Evolutionary conservation across 2,113 vertebrate genomes (phyloP), one percentile per base, ranked within the genome.

Genomic region (Plestiodon gilberti): DNA sequence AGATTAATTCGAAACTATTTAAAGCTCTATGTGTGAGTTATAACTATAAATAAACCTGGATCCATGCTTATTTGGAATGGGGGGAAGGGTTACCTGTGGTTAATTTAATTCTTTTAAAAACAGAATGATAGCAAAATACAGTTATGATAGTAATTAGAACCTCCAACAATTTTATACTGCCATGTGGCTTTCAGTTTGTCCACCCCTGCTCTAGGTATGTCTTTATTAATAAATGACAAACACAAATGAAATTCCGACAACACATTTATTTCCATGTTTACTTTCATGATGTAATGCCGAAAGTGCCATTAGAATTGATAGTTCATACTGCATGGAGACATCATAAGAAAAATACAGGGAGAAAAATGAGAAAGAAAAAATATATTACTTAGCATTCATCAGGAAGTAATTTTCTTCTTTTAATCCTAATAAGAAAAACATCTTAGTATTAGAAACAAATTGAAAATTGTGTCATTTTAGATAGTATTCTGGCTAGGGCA

Each of bases 191-290:
- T 48, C 43, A 4, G 8, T 48, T 48, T 48, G 43, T 8, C 43
- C 43, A 48, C 43, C 67, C 91, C 11, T 57, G 59, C 1, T n/a
- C 22, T 23, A 62, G 14, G 4, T 79, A 92, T n/a, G 30, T 33
- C 75, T 73, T 82, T 86, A 33, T 82, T n/a, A 85, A 62, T 28
- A 91, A 90, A 89, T 79, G 83, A 88, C 43, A 62, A 78, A 83
- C 33, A 67, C 88, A 67, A 89, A 61, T 7, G 57, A 86, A 57
- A 87, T 48, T 74, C 64, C 23, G 8, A 57, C 3, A 55, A 35
- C 13, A 69, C 59, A 89, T 75, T 82, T 86, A 86, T 84, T 70
- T 28, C 65, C 77, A 48, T 82, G 73, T 91, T 93, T 94, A 59
- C 82, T 84, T 80, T 2, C n/a, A 82, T 77, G 14, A 69, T 74